These are phyloP conservation scores for Leuciscus idus DNA, from an alignment of 2,113 vertebrate genomes.

Conservation along the genomic window DNA sequence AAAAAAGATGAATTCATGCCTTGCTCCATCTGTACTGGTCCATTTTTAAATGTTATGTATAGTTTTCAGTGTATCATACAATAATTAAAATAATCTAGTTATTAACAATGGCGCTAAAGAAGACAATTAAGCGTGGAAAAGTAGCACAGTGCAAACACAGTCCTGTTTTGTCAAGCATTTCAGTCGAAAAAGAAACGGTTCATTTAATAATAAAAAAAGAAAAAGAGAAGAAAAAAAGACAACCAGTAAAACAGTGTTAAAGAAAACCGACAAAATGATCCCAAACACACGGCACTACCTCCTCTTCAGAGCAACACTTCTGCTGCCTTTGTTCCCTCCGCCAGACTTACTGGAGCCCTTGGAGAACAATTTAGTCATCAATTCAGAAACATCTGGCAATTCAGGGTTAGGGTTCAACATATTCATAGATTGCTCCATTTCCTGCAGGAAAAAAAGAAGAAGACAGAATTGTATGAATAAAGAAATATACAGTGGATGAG, in stretches of 20 bases:
- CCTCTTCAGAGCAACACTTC: conserved; percentile 88
- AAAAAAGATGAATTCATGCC: not conserved
- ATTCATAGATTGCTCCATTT: conserved; percentile 99
- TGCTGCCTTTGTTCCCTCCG: conserved; percentile 87
- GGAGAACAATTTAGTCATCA: conserved; percentile 99
- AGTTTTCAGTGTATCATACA: not conserved
- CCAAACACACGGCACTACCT: conserved; percentile 82
- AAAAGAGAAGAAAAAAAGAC: conserved; percentile 27
- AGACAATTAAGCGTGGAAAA: conserved; percentile 12
- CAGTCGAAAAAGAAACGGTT: conserved; percentile 66
- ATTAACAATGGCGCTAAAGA: not conserved
- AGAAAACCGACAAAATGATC: not conserved
- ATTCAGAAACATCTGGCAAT: conserved; percentile 96
- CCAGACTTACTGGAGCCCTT: conserved; percentile 93
- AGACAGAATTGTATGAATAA: too few relatives aligned
- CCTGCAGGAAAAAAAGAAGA: conserved; percentile 71
- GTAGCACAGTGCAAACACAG: conserved; percentile 16
- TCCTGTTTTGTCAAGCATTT: conserved; percentile 7
- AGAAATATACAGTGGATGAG: not conserved
- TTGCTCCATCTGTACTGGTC: not conserved
- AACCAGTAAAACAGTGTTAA: conserved; percentile 16
- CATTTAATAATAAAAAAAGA: conserved; percentile 57
- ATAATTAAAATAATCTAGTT: conserved; percentile 13
- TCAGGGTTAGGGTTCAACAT: conserved; percentile 99
- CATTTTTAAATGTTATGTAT: not conserved